Evolutionary conservation across 2,888 invertebrate species (phyloP).

Genomic region (Neocrepidodera transversa): DNA sequence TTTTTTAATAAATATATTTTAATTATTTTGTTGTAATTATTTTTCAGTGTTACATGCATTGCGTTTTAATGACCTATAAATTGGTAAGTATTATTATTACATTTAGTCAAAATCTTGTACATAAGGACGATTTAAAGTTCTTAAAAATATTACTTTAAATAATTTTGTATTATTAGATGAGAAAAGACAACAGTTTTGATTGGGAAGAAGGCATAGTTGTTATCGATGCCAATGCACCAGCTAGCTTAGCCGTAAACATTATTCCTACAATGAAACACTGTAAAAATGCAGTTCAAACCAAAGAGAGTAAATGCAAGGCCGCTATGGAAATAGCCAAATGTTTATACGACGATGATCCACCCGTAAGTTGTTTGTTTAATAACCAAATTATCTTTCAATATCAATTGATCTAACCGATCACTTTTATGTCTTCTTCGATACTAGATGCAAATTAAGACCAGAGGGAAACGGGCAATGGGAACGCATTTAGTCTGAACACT

Average conservation of each 20-base stretch:
- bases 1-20: too few relatives aligned
- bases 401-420: too few relatives aligned
- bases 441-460: too few relatives aligned
- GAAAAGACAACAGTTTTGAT: conserved; percentile 56
- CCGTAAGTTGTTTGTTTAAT: conserved; percentile 40
- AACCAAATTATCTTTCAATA: too few relatives aligned
- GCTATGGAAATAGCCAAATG: conserved; percentile 64
- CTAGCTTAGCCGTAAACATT: conserved; percentile 53
- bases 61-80: conserved; percentile 64
- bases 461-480: too few relatives aligned
- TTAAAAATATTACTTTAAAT: too few relatives aligned
- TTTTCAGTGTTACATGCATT: conserved; percentile 63
- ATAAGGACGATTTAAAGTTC: too few relatives aligned
- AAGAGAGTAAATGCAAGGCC: conserved; percentile 63
- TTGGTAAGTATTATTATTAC: conserved; percentile 58
- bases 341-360: conserved; percentile 62
- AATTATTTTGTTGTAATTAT: too few relatives aligned
- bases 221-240: conserved; percentile 60
- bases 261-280: conserved; percentile 60
- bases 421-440: too few relatives aligned
- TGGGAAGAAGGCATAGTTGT: conserved; percentile 60
- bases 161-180: conserved; percentile 30
- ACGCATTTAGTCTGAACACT: too few relatives aligned
- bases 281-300: conserved; percentile 58
- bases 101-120: too few relatives aligned